Conservation (phyloP, 2,113 vertebrate genomes). For the Oplegnathus fasciatus region DNA sequence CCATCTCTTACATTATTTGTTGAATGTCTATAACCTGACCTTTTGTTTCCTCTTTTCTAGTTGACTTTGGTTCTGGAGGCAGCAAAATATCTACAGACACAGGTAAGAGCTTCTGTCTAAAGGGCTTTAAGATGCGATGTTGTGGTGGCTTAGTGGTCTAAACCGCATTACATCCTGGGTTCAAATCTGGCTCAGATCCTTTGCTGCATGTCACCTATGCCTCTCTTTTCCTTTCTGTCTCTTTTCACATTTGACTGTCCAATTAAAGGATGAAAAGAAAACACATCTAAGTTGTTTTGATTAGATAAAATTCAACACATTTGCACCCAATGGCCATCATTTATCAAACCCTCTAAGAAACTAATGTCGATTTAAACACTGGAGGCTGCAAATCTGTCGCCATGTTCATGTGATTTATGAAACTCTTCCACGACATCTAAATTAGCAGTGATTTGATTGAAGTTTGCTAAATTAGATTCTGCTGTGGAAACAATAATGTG, state of each 20-base stretch:
- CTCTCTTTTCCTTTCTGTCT: neutral
- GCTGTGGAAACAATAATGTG: slow-evolving; percentile 9
- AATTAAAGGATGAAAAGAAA: slow-evolving; percentile 12
- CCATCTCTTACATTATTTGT: neutral
- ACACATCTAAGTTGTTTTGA: neutral
- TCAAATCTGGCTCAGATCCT: slow-evolving; percentile 1
- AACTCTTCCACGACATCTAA: neutral
- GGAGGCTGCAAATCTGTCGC: neutral
- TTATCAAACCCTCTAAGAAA: slow-evolving; percentile 25
- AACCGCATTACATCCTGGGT: neutral
- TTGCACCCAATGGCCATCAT: slow-evolving; percentile 27
- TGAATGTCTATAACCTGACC: neutral
- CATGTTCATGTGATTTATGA: slow-evolving; percentile 25
- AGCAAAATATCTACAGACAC: slow-evolving; percentile 90
- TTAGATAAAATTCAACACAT: slow-evolving; percentile 3
- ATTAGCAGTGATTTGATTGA: slow-evolving; percentile 27
- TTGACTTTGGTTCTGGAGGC: slow-evolving; percentile 89
- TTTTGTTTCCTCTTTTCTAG: slow-evolving; percentile 63
- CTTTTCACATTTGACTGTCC: neutral
- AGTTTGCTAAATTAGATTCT: slow-evolving; percentile 25
- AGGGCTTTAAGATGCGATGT: neutral
- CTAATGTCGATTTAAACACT: neutral
- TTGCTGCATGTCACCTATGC: neutral
- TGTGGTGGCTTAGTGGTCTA: neutral
- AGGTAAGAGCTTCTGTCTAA: slow-evolving; percentile 78